These are phyloP conservation scores for Phalacrocorax aristotelis DNA, from an alignment of 2,113 vertebrate species.

Conservation along the genomic window DNA sequence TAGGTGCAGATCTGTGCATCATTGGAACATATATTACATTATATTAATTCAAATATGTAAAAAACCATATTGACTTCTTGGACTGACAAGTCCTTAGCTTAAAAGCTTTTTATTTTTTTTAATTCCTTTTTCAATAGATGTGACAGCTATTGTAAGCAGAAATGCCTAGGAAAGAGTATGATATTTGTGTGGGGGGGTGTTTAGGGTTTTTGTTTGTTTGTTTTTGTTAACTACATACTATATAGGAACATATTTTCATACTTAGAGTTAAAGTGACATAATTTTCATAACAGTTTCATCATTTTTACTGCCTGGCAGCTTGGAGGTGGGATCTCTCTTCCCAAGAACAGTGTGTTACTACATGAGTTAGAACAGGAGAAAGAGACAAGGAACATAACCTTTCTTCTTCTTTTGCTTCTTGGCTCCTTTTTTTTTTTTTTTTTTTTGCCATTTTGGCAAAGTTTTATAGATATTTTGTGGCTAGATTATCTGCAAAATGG, in stretches of 20 bases:
- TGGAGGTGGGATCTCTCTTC: not conserved
- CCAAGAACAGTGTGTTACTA: not conserved
- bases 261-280: not conserved
- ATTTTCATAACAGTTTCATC: not conserved
- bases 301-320: not conserved
- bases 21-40: not conserved
- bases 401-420: not conserved
- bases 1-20: not conserved
- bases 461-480: not conserved
- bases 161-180: fast-evolving
- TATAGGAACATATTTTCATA: not conserved
- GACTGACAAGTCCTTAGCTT: not conserved
- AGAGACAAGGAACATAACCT: not conserved
- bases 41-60: not conserved
- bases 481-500: constrained; percentile 29
- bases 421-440: not conserved
- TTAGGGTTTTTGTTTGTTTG: fast-evolving
- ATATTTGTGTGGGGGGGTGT: fast-evolving
- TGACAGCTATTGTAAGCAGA: not conserved
- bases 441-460: not conserved
- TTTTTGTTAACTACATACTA: not conserved
- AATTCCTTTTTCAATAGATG: fast-evolving
- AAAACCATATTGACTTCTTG: not conserved
- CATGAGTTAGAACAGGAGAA: not conserved
- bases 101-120: too few species aligned